A percentile compares a stretch with the other conserved stretches of the same genome.
Conservation (phyloP, 1,140 invertebrate species). For the Hylyphantes graminicola region DNA sequence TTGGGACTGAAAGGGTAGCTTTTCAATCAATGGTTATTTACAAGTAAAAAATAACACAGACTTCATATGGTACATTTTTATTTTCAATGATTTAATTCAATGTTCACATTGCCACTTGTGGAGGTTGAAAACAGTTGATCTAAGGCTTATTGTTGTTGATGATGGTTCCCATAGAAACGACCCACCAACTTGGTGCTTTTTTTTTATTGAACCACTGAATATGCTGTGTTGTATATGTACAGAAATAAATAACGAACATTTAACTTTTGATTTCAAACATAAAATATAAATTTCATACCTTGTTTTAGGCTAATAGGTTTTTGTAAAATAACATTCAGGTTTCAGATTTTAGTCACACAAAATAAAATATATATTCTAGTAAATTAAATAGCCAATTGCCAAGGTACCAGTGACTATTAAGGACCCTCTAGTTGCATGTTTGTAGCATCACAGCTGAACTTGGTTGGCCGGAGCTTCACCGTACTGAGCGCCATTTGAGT, state of each 20-base stretch:
- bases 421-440: too few relatives aligned
- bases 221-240: constrained; percentile 12
- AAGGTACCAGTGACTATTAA: too few relatives aligned
- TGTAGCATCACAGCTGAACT: too few relatives aligned
- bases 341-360: too few relatives aligned
- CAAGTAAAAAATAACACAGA: not conserved
- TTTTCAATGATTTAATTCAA: constrained; percentile 53
- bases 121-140: constrained; percentile 52
- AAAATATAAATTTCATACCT: not conserved
- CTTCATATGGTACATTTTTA: constrained; percentile 56
- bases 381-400: too few relatives aligned
- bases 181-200: constrained; percentile 4
- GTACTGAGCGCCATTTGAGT: too few relatives aligned
- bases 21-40: too few relatives aligned
- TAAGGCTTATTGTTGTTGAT: constrained; percentile 57
- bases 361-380: too few relatives aligned
- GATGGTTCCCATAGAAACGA: constrained; percentile 34
- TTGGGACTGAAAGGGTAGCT: too few relatives aligned
- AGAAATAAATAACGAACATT: constrained; percentile 39
- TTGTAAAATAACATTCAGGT: too few relatives aligned
- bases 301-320: not conserved
- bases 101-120: constrained; percentile 47
- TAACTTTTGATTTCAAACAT: constrained; percentile 18
- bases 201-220: constrained; percentile 7
- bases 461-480: too few relatives aligned